Percentiles rank a stretch among this genome's conserved stretches.
phyloP scores from a whole-genome alignment of 2,888 invertebrate genomes.

The Volucella inflata region DNA sequence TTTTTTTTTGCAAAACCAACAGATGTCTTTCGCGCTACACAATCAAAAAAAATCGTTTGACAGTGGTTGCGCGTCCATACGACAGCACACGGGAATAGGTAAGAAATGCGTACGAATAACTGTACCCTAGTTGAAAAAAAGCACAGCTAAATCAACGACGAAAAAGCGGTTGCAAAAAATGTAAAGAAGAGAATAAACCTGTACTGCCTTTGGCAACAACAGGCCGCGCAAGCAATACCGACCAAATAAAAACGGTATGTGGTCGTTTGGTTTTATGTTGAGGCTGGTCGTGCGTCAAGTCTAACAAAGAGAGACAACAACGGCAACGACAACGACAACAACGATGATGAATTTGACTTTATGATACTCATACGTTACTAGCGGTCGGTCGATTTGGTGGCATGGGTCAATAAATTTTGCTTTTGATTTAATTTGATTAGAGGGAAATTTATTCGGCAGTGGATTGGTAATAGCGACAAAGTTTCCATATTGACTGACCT shows the following conservation, averaged over 20 bases:
- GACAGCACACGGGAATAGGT: slow-evolving; percentile 5
- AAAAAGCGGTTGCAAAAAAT: slow-evolving; percentile 31
- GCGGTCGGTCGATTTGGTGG: slow-evolving; percentile 24
- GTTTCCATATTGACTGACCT: too few species aligned
- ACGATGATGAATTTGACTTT: too few species aligned
- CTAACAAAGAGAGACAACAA: slow-evolving; percentile 24
- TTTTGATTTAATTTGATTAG: slow-evolving; percentile 23
- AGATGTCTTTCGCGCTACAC: background rate
- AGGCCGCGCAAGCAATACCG: slow-evolving; percentile 40
- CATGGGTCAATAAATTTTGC: slow-evolving; percentile 54
- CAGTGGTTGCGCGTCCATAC: background rate
- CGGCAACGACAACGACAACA: background rate
- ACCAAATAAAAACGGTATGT: slow-evolving; percentile 61
- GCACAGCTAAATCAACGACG: slow-evolving; percentile 33
- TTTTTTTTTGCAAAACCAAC: background rate
- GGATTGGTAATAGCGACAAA: too few species aligned
- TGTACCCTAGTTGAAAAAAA: slow-evolving; percentile 52
- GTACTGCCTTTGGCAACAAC: slow-evolving; percentile 41
- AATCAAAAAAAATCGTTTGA: background rate
- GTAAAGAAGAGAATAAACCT: slow-evolving; percentile 33
- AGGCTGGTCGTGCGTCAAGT: slow-evolving; percentile 73
- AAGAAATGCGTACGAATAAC: slow-evolving; percentile 54
- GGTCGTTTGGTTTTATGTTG: slow-evolving; percentile 73
- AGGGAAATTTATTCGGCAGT: background rate
- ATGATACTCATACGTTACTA: too few species aligned